A percentile compares a stretch with the other conserved stretches of the same genome.
Evolutionary conservation across 2,888 invertebrate species (phyloP).

Genomic region (Lithophane socia): DNA sequence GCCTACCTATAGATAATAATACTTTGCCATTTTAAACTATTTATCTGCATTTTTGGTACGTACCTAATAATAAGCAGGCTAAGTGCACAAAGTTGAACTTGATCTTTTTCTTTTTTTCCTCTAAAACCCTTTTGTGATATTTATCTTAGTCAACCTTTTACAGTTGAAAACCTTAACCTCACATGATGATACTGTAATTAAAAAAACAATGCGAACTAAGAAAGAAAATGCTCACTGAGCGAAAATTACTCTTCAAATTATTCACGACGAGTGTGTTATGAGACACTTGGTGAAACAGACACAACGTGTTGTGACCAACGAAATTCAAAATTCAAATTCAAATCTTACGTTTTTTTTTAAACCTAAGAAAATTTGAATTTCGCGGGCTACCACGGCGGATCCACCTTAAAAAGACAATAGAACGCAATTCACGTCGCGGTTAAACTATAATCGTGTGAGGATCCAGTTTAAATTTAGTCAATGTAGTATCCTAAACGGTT

Average conservation of each 20-base stretch:
- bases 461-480: background rate
- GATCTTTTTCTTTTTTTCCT: background rate
- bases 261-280: background rate
- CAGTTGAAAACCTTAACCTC: background rate
- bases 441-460: background rate
- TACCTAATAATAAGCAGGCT: background rate
- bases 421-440: background rate
- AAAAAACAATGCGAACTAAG: background rate
- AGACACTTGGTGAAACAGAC: conserved; percentile 1
- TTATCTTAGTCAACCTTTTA: background rate
- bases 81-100: background rate
- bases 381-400: too few species aligned
- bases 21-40: background rate
- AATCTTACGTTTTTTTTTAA: too few species aligned
- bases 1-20: background rate
- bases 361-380: too few species aligned
- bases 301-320: conserved; percentile 2
- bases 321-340: too few species aligned
- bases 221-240: background rate
- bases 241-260: background rate
- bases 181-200: background rate
- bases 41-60: background rate
- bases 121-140: background rate
- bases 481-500: background rate
- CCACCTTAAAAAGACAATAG: conserved; percentile 7